Evolutionary conservation across 1,140 invertebrate genomes (phyloP).

Genomic region (Heterodera schachtii): DNA sequence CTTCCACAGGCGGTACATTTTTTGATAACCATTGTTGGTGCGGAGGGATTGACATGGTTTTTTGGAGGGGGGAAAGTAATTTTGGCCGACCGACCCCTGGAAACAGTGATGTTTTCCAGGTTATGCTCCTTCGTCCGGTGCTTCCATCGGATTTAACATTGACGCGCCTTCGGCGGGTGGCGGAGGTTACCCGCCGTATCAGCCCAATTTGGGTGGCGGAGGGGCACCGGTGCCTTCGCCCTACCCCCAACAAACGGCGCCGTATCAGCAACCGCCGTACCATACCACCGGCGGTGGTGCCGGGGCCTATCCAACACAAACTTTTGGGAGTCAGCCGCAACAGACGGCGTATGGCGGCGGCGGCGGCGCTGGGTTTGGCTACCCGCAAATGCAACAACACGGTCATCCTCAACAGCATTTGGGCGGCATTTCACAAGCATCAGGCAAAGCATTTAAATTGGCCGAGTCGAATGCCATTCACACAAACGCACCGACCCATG

Average conservation of each 20-base stretch:
- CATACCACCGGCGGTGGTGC: neutral
- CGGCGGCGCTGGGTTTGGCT: neutral
- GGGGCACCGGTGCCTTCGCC: neutral
- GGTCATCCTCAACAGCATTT: neutral
- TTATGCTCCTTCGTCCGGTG: too few relatives aligned
- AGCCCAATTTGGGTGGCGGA: neutral
- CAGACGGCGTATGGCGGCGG: neutral
- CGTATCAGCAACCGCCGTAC: constrained; percentile 7
- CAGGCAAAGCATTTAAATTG: too few relatives aligned
- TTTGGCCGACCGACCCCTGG: too few relatives aligned
- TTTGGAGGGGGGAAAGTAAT: too few relatives aligned
- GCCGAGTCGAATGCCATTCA: too few relatives aligned
- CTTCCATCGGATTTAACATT: neutral
- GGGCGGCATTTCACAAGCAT: too few relatives aligned
- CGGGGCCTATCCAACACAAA: too few relatives aligned
- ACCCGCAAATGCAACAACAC: neutral
- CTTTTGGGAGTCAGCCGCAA: neutral
- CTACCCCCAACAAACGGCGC: neutral
- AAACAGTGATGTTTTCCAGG: too few relatives aligned
- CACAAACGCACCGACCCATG: too few relatives aligned
- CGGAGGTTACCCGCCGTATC: neutral
- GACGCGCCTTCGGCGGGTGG: neutral
- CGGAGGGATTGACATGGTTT: neutral
- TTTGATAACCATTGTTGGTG: too few relatives aligned
- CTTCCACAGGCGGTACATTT: too few relatives aligned